A percentile compares a stretch with the other conserved stretches of the same genome.
phyloP scores from a whole-genome alignment of 1,140 invertebrate genomes.

The Hyles euphorbiae region DNA sequence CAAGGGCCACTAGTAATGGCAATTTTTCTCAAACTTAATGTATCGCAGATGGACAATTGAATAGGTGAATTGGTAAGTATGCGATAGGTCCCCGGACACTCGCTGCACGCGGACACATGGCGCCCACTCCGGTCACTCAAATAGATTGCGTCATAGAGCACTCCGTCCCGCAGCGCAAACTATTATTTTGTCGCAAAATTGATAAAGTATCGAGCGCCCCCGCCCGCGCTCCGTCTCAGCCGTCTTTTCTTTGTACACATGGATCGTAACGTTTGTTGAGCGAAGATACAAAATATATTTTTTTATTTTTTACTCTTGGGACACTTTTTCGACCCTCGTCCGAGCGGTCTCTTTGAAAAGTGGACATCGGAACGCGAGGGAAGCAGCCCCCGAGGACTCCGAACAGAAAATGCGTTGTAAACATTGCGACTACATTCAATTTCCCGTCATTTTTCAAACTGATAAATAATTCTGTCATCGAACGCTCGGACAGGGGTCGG shows the following conservation, averaged over 20 bases:
- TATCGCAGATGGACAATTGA: slow-evolving; percentile 43
- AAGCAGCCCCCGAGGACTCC: slow-evolving; percentile 70
- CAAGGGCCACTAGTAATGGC: neutral
- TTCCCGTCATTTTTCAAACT: slow-evolving; percentile 77
- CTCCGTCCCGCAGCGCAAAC: slow-evolving; percentile 46
- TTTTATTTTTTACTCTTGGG: slow-evolving; percentile 75
- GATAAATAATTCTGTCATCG: slow-evolving; percentile 77
- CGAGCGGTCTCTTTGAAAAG: slow-evolving; percentile 76
- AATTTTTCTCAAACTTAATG: slow-evolving; percentile 15
- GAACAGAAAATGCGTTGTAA: slow-evolving; percentile 76
- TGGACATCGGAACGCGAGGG: slow-evolving; percentile 74
- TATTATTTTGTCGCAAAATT: slow-evolving; percentile 58
- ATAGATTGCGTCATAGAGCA: slow-evolving; percentile 60
- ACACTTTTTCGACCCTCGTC: slow-evolving; percentile 76
- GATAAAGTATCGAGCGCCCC: slow-evolving; percentile 53
- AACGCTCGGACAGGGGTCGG: slow-evolving; percentile 72
- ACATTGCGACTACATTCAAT: slow-evolving; percentile 77
- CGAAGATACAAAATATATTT: slow-evolving; percentile 71
- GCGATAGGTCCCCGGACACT: slow-evolving; percentile 33
- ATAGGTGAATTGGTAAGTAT: slow-evolving; percentile 43
- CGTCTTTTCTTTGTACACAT: slow-evolving; percentile 54
- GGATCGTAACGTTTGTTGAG: slow-evolving; percentile 50
- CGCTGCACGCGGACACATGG: slow-evolving; percentile 38
- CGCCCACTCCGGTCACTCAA: slow-evolving; percentile 53
- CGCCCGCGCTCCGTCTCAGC: slow-evolving; percentile 40